Base-by-base conservation (phyloP, 1,140 invertebrate species). In the Drosophila micromelanica region DNA sequence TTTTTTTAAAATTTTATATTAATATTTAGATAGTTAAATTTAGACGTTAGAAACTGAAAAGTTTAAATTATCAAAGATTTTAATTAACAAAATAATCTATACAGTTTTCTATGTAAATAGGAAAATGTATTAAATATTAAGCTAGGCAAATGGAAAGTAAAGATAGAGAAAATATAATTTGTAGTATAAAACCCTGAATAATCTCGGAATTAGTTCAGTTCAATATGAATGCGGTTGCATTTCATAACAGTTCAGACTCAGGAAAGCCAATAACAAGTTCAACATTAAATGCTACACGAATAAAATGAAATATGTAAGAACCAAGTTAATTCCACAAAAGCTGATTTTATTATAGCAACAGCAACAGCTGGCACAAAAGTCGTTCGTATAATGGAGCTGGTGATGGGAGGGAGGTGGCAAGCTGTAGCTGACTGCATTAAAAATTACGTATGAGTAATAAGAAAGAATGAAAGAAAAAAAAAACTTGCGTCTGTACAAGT, bases 381-480 rank as follows among this genome's bases (percentile, higher is more conserved):
- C 40, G 17, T 37, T 37, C 15, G 13, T 27, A 13, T 40, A 40
- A 40, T 12, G 20, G 32, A 4, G 27, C 3, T n/a, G 17, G 2
- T n/a, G 17, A 13, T n/a, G 37, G 15, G n/a, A 23, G 13, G 12
- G 12, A 2, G 5, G 11, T 8, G 8, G n/a, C 27, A 6, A 27
- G n/a, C 13, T 4, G 27, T 49, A 42, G 30, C 37, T 37, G 60
- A 76, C 52, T 75, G 73, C 73, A 76, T 76, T 72, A 72, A 60
- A 76, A 76, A 72, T 72, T 72, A 72, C 40, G 45, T 70, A 59
- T 63, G 68, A 52, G 59, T 64, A 45, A 71, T 63, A 55, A 27
- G 27, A 46, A 37, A 11, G 9, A 17, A 54, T 17, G 13, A 37
- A 11, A 54, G 20, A 46, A 8, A 46, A 6, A 61, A 52, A 40